Base-by-base conservation (phyloP, 2,113 vertebrate genomes). In the Andinoacara biseriatus region DNA sequence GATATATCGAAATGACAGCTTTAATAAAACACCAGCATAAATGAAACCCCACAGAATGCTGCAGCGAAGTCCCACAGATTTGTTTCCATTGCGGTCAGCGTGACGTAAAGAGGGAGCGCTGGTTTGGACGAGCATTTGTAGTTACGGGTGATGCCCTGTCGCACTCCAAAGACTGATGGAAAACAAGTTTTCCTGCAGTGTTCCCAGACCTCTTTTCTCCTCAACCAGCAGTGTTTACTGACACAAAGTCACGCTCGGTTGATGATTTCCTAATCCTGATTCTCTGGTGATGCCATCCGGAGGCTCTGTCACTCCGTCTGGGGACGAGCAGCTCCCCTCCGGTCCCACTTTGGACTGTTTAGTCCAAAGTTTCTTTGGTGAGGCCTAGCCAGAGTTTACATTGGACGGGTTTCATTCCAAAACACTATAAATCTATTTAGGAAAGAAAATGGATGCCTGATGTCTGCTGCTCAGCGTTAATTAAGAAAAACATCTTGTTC, bases 341-440 rank as follows among this genome's bases (percentile, higher is more conserved):
- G 18, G 77, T 69, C 63, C 82, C 72, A 15, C 79, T 67, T 35
- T 78, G 78, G 56, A 81, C 84, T 72, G 61, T 85, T 87, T 81
- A 72, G 77, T 81, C 76, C 78, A 40, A 26, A 76, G 14, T 77
- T 13, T 78, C 59, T 69, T 82, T 43, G 83, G 31, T 13, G 54
- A 46, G 40, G 72, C 62, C 7, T 5, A 33, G 65, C 40, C 74
- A 10, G 29, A 63, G 89, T 86, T 89, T 87, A 87, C 76, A 8
- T 59, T 81, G 76, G 76, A 84, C 2, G 38, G 26, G 29, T 52
- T 82, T 81, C 75, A 72, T 58, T 81, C 83, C 87, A 59, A 86
- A 90, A 85, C 85, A 75, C 60, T 11, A 38, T 62, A 84, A 86
- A 86, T 90, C 82, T 83, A 86, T 90, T 86, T 83, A 81, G 85